Percentiles rank a stretch among this genome's conserved stretches.
Evolutionary conservation across 2,888 invertebrate genomes (phyloP).

Genomic region (Epistrophella euchroma): DNA sequence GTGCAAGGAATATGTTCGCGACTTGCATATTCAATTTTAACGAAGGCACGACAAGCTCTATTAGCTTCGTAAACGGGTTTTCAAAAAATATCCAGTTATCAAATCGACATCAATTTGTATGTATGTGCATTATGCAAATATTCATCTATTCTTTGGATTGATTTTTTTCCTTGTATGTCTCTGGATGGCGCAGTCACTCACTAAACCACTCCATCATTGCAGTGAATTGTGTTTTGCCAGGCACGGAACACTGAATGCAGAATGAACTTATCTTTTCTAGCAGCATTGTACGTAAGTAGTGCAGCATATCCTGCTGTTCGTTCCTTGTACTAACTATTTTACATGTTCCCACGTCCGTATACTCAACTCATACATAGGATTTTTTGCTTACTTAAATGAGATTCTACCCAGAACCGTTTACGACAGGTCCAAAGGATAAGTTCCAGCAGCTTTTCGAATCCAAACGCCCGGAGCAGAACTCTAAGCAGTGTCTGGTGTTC

Average conservation of each 20-base stretch:
- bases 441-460: conserved; percentile 24
- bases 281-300: conserved; percentile 33
- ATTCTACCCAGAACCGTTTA: conserved; percentile 55
- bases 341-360: conserved; percentile 41
- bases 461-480: conserved; percentile 47
- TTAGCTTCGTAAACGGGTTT: neutral
- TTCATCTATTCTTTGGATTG: conserved; percentile 41
- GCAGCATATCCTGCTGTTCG: conserved; percentile 31
- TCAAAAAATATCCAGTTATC: conserved; percentile 16
- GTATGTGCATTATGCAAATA: conserved; percentile 64
- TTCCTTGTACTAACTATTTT: conserved; percentile 52
- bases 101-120: conserved; percentile 49
- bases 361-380: neutral
- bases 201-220: conserved; percentile 68
- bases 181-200: conserved; percentile 48
- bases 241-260: conserved; percentile 62
- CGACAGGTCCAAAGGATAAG: conserved; percentile 54
- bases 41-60: neutral
- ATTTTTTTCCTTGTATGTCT: conserved; percentile 31
- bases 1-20: neutral
- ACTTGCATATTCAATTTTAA: neutral
- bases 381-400: conserved; percentile 54
- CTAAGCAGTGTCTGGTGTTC: conserved; percentile 26
- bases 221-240: conserved; percentile 62
- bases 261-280: conserved; percentile 58